Conservation (phyloP, 2,113 vertebrate genomes). For the Microcebus murinus region DNA sequence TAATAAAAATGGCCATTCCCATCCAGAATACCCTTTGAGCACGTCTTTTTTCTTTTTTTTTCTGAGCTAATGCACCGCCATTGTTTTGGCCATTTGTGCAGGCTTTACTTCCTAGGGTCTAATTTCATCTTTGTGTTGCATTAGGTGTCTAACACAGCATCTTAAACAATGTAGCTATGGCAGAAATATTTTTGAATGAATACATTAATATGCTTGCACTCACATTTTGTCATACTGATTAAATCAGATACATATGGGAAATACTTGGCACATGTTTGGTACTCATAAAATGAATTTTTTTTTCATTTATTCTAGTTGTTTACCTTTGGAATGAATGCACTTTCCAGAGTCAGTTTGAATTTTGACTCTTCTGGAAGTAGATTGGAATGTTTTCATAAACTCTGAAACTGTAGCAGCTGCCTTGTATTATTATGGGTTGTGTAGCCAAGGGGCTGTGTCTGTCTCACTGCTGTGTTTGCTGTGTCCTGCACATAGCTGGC, state of each 20-base stretch:
- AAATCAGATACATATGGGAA: background rate
- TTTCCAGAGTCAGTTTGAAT: background rate
- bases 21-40: background rate
- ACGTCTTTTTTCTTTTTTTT: background rate
- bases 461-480: background rate
- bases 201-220: background rate
- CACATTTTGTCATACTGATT: background rate
- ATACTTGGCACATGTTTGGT: background rate
- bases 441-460: background rate
- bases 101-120: background rate
- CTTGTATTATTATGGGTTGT: background rate
- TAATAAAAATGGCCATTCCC: background rate
- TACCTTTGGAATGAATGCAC: background rate
- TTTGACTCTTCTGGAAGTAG: background rate
- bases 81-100: background rate
- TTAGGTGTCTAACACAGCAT: background rate
- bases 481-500: background rate
- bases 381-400: background rate
- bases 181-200: slow-evolving; percentile 16
- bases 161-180: background rate
- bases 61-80: background rate
- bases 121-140: background rate
- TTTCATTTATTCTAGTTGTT: background rate
- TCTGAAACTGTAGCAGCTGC: background rate
- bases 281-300: background rate